Conservation (phyloP, 2,113 vertebrate species). For the Aspidoscelis tigris region DNA sequence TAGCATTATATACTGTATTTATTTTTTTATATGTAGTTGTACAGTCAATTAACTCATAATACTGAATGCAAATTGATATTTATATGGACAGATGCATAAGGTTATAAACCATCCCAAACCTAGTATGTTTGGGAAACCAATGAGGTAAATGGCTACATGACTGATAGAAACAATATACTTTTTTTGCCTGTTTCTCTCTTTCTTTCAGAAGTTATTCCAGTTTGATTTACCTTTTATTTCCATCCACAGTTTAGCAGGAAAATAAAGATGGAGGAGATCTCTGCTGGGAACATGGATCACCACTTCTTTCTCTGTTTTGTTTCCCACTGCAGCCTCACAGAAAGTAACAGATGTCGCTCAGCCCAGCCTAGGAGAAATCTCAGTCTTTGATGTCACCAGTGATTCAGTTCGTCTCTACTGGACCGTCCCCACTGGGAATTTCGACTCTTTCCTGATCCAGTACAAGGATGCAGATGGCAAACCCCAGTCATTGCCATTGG, state of each 20-base stretch:
- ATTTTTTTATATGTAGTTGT: not conserved
- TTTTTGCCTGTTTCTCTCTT: not conserved
- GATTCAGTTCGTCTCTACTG: conserved; percentile 12
- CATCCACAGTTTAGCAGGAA: too few species aligned
- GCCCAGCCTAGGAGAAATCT: not conserved
- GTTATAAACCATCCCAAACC: too few species aligned
- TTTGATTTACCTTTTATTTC: not conserved
- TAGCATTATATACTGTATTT: not conserved
- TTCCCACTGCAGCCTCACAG: accelerated
- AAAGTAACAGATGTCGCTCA: not conserved
- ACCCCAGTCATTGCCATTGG: conserved; percentile 41
- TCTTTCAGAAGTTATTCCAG: not conserved
- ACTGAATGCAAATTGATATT: too few species aligned
- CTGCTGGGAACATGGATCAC: not conserved
- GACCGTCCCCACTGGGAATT: conserved; percentile 35
- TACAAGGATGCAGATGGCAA: conserved; percentile 58
- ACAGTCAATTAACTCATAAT: too few species aligned
- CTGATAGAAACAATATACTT: not conserved
- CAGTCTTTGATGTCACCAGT: not conserved
- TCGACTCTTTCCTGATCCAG: conserved; percentile 61
- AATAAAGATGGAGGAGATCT: too few species aligned
- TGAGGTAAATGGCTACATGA: not conserved
- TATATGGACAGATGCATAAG: not conserved
- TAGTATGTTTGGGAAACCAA: not conserved
- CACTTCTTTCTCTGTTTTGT: not conserved